Evolutionary conservation across 2,888 invertebrate species (phyloP).

Genomic region (Phaedon cochleariae): DNA sequence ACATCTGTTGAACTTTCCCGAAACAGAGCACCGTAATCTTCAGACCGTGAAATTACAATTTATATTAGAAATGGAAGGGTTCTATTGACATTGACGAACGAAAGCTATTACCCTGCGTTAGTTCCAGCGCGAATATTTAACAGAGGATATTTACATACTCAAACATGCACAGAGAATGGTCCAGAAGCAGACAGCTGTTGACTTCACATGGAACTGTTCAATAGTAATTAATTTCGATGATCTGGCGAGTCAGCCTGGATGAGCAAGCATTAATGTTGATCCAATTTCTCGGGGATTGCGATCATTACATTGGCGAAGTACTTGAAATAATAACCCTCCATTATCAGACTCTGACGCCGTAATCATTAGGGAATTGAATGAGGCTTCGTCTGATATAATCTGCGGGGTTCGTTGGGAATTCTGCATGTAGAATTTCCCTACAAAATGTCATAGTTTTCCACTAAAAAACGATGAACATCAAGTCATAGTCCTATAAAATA

Average conservation of each 20-base stretch:
- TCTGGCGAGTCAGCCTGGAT: slow-evolving; percentile 45
- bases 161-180: slow-evolving; percentile 38
- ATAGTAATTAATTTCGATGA: slow-evolving; percentile 57
- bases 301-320: slow-evolving; percentile 19
- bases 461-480: too few relatives aligned
- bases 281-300: slow-evolving; percentile 40
- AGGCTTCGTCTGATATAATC: neutral
- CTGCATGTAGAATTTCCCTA: too few relatives aligned
- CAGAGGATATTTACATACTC: slow-evolving; percentile 38
- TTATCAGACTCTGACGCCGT: neutral
- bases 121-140: slow-evolving; percentile 28
- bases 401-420: too few relatives aligned
- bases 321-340: slow-evolving; percentile 49
- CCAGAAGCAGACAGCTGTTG: slow-evolving; percentile 47
- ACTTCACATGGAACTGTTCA: slow-evolving; percentile 51
- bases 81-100: slow-evolving; percentile 34
- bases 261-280: slow-evolving; percentile 54
- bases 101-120: slow-evolving; percentile 31
- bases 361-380: neutral
- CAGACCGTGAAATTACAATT: slow-evolving; percentile 23
- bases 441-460: too few relatives aligned
- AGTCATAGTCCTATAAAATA: too few relatives aligned
- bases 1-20: neutral
- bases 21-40: neutral
- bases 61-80: slow-evolving; percentile 27